Percentiles rank a stretch among this genome's conserved stretches.
Conservation (phyloP, 2,113 vertebrate species). For the Crocuta crocuta region DNA sequence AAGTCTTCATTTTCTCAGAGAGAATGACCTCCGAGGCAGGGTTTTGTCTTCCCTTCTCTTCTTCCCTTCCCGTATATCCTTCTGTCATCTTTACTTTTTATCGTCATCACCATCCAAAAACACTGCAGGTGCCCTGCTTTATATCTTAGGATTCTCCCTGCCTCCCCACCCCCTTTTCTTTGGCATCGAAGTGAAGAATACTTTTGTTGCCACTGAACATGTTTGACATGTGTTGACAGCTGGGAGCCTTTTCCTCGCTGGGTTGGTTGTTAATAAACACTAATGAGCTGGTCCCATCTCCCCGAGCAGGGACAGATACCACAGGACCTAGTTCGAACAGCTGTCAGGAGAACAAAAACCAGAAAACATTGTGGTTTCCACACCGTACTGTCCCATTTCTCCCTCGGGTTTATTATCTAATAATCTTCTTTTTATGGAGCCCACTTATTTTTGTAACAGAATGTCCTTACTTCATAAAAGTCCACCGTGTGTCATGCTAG, state of each 20-base stretch:
- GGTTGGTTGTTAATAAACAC: slow-evolving; percentile 31
- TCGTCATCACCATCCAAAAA: not conserved
- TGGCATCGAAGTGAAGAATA: not conserved
- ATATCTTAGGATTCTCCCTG: not conserved
- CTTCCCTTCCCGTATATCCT: not conserved
- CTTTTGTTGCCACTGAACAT: not conserved
- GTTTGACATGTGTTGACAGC: not conserved
- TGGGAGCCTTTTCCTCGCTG: not conserved
- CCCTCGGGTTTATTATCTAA: not conserved
- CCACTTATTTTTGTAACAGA: not conserved
- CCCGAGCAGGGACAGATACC: not conserved
- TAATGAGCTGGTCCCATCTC: not conserved
- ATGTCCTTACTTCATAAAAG: not conserved
- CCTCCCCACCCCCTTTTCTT: not conserved
- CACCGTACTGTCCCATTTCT: not conserved
- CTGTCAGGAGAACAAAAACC: not conserved
- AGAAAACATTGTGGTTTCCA: not conserved
- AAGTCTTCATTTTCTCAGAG: not conserved
- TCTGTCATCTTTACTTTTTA: not conserved
- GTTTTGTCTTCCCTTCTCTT: not conserved
- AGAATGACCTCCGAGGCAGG: not conserved
- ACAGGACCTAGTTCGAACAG: not conserved
- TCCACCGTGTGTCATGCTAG: not conserved
- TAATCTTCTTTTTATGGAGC: not conserved
- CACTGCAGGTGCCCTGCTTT: not conserved